phyloP scores from a whole-genome alignment of 2,113 vertebrate genomes.

The Mellivora capensis region DNA sequence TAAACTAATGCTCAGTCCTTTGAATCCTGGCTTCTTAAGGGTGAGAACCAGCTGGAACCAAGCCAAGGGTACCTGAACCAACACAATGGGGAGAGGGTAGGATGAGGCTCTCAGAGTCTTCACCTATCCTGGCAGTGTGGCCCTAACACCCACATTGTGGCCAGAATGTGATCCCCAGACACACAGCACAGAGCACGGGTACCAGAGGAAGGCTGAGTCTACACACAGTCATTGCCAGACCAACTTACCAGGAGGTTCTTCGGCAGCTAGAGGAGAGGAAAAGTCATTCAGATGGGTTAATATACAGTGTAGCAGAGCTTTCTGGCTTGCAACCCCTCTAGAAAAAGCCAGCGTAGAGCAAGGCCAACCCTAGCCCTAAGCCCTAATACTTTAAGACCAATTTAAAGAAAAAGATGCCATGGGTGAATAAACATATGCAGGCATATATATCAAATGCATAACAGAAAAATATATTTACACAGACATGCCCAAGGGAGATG shows the following conservation, averaged over 20 bases:
- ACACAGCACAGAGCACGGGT: background rate
- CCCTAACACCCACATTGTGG: background rate
- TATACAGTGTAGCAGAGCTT: background rate
- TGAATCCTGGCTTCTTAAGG: background rate
- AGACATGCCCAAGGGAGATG: background rate
- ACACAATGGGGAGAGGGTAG: background rate
- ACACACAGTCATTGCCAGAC: background rate
- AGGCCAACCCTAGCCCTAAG: background rate
- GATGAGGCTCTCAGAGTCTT: background rate
- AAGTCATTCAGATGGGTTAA: background rate
- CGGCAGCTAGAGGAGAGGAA: slow-evolving; percentile 56
- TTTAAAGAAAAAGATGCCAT: background rate
- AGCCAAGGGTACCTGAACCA: background rate
- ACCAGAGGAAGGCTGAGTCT: background rate
- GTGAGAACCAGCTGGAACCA: background rate
- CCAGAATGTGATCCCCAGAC: background rate
- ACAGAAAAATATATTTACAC: background rate
- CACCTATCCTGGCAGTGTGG: background rate
- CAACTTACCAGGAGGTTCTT: slow-evolving; percentile 67
- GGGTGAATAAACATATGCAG: background rate
- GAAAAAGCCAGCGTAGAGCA: background rate
- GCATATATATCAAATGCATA: background rate
- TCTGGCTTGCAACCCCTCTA: background rate
- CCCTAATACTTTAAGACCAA: background rate
- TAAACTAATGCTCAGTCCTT: background rate